Evolutionary conservation across 2,797 vertebrate genomes (phyloP).

Genomic region (Leptatherina wallacei): DNA sequence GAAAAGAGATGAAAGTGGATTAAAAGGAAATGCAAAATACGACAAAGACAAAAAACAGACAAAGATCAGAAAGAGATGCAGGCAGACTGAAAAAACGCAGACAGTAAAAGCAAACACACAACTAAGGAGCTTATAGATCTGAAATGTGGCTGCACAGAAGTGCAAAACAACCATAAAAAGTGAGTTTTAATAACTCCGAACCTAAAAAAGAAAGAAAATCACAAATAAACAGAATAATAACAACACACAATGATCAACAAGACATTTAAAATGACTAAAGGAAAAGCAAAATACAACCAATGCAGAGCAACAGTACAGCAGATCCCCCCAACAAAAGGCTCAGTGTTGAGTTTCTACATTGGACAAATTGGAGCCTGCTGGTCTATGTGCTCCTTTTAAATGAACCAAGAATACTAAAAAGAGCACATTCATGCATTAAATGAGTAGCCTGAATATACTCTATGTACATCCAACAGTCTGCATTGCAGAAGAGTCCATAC

Average conservation of each 20-base stretch:
- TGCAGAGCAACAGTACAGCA: too few relatives aligned
- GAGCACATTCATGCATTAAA: slow-evolving; percentile 23
- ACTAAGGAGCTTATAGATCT: not conserved
- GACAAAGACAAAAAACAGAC: not conserved
- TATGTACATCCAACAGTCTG: not conserved
- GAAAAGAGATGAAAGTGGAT: too few relatives aligned
- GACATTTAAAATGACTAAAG: too few relatives aligned
- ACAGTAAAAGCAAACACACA: not conserved
- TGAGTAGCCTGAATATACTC: slow-evolving; percentile 1
- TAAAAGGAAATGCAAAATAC: not conserved
- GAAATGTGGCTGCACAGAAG: not conserved
- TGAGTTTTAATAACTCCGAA: too few relatives aligned
- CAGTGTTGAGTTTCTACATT: too few relatives aligned
- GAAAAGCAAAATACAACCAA: too few relatives aligned
- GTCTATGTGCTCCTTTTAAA: slow-evolving; percentile 5
- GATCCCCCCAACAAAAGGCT: too few relatives aligned
- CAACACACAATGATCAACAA: too few relatives aligned
- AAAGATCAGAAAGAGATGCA: not conserved
- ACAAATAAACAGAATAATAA: too few relatives aligned
- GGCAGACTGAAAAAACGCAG: not conserved
- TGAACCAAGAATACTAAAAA: not conserved
- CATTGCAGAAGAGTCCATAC: slow-evolving; percentile 30
- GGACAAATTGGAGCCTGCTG: too few relatives aligned
- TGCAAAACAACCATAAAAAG: not conserved
- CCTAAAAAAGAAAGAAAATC: too few relatives aligned